phyloP scores from a whole-genome alignment of 2,797 vertebrate species.

The Glyptemys insculpta region DNA sequence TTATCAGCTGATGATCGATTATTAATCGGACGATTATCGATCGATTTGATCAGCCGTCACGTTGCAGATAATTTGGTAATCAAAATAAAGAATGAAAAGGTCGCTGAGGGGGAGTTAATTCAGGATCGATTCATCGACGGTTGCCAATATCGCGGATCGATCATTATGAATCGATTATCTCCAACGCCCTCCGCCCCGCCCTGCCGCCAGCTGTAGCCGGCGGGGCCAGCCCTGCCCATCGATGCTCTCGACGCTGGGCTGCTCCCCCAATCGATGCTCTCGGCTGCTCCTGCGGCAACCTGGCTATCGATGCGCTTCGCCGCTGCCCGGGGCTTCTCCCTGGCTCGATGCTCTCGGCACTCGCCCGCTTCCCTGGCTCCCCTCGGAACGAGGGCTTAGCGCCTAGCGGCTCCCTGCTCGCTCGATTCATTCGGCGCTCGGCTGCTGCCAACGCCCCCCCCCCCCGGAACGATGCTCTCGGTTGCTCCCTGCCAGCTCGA shows the following conservation, averaged over 20 bases:
- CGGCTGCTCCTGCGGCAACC: neutral
- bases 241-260: slow-evolving; percentile 65
- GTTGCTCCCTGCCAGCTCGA: neutral
- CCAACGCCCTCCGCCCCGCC: rapidly evolving
- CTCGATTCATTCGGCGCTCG: slow-evolving; percentile 29
- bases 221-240: neutral
- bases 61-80: too few species aligned
- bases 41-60: too few species aligned
- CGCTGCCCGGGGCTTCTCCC: slow-evolving; percentile 36
- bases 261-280: neutral
- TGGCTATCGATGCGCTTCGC: neutral
- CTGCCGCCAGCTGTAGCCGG: rapidly evolving
- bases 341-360: slow-evolving; percentile 18
- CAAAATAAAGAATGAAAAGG: rapidly evolving
- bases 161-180: neutral
- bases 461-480: neutral
- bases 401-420: neutral
- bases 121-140: neutral
- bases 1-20: too few species aligned
- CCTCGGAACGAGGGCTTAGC: neutral
- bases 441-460: neutral
- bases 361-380: neutral
- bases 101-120: neutral
- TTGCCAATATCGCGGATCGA: neutral
- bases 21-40: neutral